Base-by-base conservation (phyloP, 2,113 vertebrate species). In the Anolis carolinensis region DNA sequence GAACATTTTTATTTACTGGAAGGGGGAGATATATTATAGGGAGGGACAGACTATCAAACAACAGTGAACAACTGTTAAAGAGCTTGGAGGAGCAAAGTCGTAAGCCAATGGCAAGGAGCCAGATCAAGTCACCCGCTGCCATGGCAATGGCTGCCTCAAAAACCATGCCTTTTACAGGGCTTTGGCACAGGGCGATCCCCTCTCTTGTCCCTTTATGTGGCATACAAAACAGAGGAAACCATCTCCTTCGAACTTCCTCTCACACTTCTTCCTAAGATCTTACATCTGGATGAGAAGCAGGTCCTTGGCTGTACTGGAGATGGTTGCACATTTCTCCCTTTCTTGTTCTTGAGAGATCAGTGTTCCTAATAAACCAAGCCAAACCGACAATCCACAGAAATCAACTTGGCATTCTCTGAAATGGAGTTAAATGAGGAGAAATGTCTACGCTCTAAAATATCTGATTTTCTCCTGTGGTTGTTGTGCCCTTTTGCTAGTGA, bases 151-250 rank as follows among this genome's bases (percentile, higher is more conserved):
- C 65, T 77, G 59, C 89, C 86, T 87, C 86, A 80, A 79, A 92
- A 84, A 84, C 76, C 82, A 72, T 81, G 73, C 80, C 81, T 86
- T 88, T 88, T 87, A 82, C 82, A 59, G 87, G 87, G 81, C 65
- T 72, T 79, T 89, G 85, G 86, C 87, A 89, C 80, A 74, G 72
- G 83, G 85, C 86, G 86, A 91, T 78, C 89, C 86, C 82, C 83
- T 77, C 86, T 86, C 88, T 82, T 72, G 81, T 89, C 89, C 88
- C 85, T 89, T 92, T 92, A 89, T 90, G 81, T 89, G 62, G 39
- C 62, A 79, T 82, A 90, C 87, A 92, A 92, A 92, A 86, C 83
- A 63, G 87, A 90, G 91, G 89, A 90, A 92, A 85, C 89, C 79
- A 89, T 86, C 89, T 88, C 87, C 82, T 86, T 87, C 85, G 79